Percentiles rank a stretch among this genome's conserved stretches.
Evolutionary conservation across 1,140 invertebrate species (phyloP).

Genomic region (Carposina sasakii): DNA sequence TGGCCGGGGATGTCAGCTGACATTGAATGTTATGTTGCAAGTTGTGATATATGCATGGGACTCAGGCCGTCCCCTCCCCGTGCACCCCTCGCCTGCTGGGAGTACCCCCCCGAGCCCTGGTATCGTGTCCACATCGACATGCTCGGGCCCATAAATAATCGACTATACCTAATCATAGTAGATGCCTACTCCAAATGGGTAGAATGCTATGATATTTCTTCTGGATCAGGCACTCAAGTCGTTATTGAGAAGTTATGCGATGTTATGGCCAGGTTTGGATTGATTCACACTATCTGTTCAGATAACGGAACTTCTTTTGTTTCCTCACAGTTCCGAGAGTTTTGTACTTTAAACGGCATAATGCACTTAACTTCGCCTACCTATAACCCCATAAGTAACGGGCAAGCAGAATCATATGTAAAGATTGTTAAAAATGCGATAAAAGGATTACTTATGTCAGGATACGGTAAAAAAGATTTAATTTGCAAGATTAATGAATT

Average conservation of each 20-base stretch:
- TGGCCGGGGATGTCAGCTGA: constrained; percentile 8
- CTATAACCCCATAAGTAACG: neutral
- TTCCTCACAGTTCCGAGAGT: neutral
- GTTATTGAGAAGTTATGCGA: constrained; percentile 9
- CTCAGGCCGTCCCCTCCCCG: neutral
- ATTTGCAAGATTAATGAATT: neutral
- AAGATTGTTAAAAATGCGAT: constrained; percentile 3
- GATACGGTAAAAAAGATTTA: neutral
- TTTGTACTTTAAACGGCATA: neutral
- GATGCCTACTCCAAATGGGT: constrained; percentile 38
- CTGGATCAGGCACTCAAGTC: neutral
- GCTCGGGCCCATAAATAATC: constrained; percentile 31
- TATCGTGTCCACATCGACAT: constrained; percentile 36
- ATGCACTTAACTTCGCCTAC: neutral
- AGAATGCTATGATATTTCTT: constrained; percentile 16
- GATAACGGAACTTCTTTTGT: constrained; percentile 3
- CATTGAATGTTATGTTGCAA: neutral
- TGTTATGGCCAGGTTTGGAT: constrained; percentile 7
- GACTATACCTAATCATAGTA: constrained; percentile 33
- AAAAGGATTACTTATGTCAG: neutral
- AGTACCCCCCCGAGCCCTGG: constrained; percentile 20
- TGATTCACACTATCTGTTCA: neutral
- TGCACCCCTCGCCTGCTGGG: constrained; percentile 17
- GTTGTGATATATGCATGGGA: neutral
- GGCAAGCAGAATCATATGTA: neutral